A percentile compares a stretch with the other conserved stretches of the same genome.
These are phyloP conservation scores for Frankliniella intonsa DNA, from an alignment of 2,888 invertebrate genomes.

Conservation along the genomic window DNA sequence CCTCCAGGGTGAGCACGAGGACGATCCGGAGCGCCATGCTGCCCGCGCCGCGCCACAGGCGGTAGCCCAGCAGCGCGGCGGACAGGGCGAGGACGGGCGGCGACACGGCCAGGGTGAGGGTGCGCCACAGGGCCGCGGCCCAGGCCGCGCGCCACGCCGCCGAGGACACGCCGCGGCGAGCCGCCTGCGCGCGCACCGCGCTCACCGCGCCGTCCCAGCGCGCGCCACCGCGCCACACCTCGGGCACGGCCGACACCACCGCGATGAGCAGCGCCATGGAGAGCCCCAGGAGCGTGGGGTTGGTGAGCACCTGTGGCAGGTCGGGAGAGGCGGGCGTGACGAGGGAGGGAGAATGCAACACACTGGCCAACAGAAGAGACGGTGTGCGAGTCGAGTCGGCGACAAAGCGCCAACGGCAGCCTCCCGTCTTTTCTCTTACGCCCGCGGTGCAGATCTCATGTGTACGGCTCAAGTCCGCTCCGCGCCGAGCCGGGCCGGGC, in stretches of 20 bases:
- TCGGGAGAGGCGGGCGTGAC: neutral
- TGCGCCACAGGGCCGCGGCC: neutral
- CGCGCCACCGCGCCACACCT: neutral
- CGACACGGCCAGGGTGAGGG: neutral
- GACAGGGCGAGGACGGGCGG: neutral
- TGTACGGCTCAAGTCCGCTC: too few relatives aligned
- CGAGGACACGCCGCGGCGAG: neutral
- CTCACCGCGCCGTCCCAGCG: neutral
- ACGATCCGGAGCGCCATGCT: constrained; percentile 5
- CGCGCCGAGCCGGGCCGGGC: too few relatives aligned
- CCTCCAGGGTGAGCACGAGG: neutral
- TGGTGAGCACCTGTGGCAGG: neutral
- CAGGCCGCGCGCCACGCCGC: constrained; percentile 1
- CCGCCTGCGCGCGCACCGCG: neutral
- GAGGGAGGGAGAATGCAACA: neutral
- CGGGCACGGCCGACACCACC: constrained; percentile 19
- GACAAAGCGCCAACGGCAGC: too few relatives aligned
- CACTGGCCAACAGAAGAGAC: too few relatives aligned
- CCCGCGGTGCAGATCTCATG: too few relatives aligned
- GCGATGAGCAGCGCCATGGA: constrained; percentile 31
- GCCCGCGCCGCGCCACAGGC: constrained; percentile 15
- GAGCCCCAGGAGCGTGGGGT: neutral
- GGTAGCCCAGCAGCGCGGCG: neutral
- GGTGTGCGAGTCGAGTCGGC: too few relatives aligned
- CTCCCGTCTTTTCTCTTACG: too few relatives aligned